Base-by-base conservation (phyloP, 2,888 invertebrate genomes). In the Drosophila rubida region DNA sequence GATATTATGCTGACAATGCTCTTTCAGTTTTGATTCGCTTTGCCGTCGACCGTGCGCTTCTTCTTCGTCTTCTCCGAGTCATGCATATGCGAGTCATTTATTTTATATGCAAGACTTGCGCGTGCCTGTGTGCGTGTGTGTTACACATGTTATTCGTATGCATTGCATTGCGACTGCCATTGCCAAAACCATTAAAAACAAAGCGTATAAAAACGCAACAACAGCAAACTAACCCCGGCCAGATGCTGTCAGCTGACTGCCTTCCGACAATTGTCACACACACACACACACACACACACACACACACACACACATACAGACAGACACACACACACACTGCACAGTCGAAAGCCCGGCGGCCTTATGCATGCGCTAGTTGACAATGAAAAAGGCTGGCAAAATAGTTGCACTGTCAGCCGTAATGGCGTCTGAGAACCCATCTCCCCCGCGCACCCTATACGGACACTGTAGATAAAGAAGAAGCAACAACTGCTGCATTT, bases 171-270 rank as follows among this genome's bases (percentile, higher is more conserved):
- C 25, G 57, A 41, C 51, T 58, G 69, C 2, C 59, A 60, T 69
- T 73, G 73, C 67, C 74, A 48, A 78, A 74, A 65, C 80, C 80
- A 76, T 80, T 74, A 68, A 80, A 78, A 80, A 74, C 74, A 80
- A 74, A 74, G 77, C 64, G 62, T 51, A 74, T 73, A 74, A 77
- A 77, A 78, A 58, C 65, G 65, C 65, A 76, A 37, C 41, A 53
- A 41, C 50, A 44, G 45, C 55, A 49, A 61, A 61, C 68, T 62
- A 64, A 67, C 58, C 80, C 57, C 49, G 66, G 44, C 58, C 70
- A 74, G 55, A 60, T 77, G 67, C 73, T 73, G 69, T 67, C 70
- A 67, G 64, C 57, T 50, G 64, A 75, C 72, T 79, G 77, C 61
- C 69, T 67, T 75, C 71, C 79, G 76, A 79, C 78, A 67, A 78